Base-by-base conservation (phyloP, 2,113 vertebrate genomes). In the Hippocampus mohnikei region DNA sequence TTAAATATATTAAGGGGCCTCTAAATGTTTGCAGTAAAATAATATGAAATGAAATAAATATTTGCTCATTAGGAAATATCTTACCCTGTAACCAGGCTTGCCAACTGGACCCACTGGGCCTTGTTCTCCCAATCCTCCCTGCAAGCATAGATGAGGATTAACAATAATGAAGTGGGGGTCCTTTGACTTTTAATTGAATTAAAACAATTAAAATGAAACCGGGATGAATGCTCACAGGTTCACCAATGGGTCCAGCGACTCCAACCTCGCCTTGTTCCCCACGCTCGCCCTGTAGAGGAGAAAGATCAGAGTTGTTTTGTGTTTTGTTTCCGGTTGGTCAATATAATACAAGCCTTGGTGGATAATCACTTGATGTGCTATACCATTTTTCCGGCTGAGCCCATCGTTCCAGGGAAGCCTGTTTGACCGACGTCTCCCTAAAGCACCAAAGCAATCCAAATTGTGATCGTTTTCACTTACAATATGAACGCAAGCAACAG, bases 351-450 rank as follows among this genome's bases (percentile, higher is more conserved):
- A 37, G 48, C 25, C 29, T 37, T 37, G 9, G n/a, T n/a, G 46
- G 46, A 29, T 50, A 37, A 41, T 40, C 41, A 41, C 15, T 13
- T 37, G 37, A 21, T 10, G 21, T 29, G 46, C 12, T 94, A 93
- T 89, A 98, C 97, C 59, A 81, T 78, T 94, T 95, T 98, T 33
- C 97, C 97, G 76, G 95, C 91, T 84, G 94, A 95, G 77, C 97
- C 97, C 86, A 97, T 86, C 58, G 93, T 92, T 62, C 97, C 97
- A 41, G 94, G 76, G 21, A 95, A 80, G 0, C 97, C 97, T 20
- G 88, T 71, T 50, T 91, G 80, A 74, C 97, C 97, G 44, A 70
- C 48, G 70, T 90, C 90, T 69, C 97, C 97, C 97, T 99, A 83
- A 69, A 75, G 1, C 48, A 18, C 76, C 69, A 71, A 37, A 70